phyloP scores from a whole-genome alignment of 1,140 invertebrate species.

The Nephotettix cincticeps region DNA sequence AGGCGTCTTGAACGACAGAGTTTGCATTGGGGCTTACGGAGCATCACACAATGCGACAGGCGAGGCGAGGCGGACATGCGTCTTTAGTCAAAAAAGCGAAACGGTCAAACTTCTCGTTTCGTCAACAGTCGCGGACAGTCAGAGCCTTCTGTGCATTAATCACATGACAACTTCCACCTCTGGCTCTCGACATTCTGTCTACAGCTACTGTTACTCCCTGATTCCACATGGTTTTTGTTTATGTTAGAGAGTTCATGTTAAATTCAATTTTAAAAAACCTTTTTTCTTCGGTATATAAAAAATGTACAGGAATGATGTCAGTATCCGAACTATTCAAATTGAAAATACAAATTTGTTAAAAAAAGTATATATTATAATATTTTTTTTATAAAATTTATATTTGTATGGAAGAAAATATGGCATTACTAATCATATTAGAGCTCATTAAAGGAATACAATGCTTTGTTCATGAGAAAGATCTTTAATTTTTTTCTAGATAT shows the following conservation, averaged over 20 bases:
- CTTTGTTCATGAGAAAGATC: too few species aligned
- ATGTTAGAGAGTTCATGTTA: neutral
- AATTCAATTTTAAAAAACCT: neutral
- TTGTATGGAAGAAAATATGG: too few species aligned
- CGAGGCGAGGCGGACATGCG: neutral
- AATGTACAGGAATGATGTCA: neutral
- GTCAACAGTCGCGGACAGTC: neutral
- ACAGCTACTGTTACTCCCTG: neutral
- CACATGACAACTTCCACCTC: neutral
- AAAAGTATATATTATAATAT: too few species aligned
- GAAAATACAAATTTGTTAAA: too few species aligned
- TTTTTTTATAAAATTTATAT: too few species aligned
- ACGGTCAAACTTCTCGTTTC: neutral
- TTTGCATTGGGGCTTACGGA: neutral
- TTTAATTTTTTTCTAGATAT: too few species aligned
- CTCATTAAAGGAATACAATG: too few species aligned
- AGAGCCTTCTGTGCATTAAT: too few species aligned
- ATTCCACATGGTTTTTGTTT: too few species aligned
- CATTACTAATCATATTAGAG: too few species aligned
- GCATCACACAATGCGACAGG: neutral
- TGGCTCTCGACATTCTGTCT: too few species aligned
- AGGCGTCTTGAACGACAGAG: slow-evolving; percentile 1
- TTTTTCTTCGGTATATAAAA: neutral
- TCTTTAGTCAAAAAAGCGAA: slow-evolving; percentile 7
- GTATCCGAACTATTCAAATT: too few species aligned